Evolutionary conservation across 2,888 invertebrate species (phyloP), one percentile per base, ranked within the genome.

Genomic region (Pyrgus malvae): DNA sequence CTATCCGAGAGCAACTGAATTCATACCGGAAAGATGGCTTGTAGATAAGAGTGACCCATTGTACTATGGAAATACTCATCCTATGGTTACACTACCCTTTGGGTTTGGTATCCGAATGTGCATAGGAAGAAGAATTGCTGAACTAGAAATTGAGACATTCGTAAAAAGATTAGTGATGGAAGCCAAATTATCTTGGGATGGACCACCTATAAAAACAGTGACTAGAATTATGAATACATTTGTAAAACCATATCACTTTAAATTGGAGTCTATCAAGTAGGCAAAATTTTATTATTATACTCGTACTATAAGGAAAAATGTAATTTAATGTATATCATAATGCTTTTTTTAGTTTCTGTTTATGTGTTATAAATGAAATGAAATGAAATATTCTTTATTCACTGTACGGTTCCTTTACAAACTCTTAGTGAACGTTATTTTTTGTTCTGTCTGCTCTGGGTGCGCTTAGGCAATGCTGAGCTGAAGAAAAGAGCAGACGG

Each of bases 41-140:
- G 90, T 91, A 41, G 90, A 89, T n/a, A 90, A 86, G 64, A 64
- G 69, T 0, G 79, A 84, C 65, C 86, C 84, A 0, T 48, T 89
- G 7, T 80, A 85, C 56, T 78, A 88, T 50, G 88, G 88, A 14
- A 85, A 90, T 46, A 78, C 88, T 12, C 91, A 92, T 73, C 92
- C 93, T 0, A 94, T 93, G 78, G 85, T 91, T 0, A 91, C 90
- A 40, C 74, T 93, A 55, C 94, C 94, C 0, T 95, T 95, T 69
- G 94, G 94, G 0, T 93, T 92, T 66, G 95, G 94, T 0, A 89
- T 93, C 0, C 90, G 94, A 44, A 91, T 91, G 59, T 95, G 95
- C 67, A 91, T 94, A 55, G 95, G 95, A 3, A 89, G 93, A 69
- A 83, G 95, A 65, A 91, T 96, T 60, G 95, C 95, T 0, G 94